Base-by-base conservation (phyloP, 2,113 vertebrate genomes). In the Phasianus colchicus region DNA sequence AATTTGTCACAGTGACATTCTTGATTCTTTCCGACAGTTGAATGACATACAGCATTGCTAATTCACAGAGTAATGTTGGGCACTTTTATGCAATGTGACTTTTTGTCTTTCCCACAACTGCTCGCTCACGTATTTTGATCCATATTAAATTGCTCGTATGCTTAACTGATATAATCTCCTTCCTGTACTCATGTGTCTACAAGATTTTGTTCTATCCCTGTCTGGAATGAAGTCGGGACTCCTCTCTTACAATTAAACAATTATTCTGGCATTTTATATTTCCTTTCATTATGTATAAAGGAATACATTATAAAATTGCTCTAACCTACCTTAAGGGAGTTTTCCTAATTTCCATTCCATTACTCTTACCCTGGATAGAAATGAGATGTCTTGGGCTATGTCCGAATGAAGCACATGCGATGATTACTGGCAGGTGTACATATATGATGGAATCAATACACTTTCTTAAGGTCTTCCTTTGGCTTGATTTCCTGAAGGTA, bases 101-200 rank as follows among this genome's bases (percentile, higher is more conserved):
- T 71, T 86, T 92, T 75, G 89, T 87, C 73, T 83, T 67, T 64
- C 63, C 72, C 69, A 64, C 80, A 93, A 71, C 57, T 86, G 73
- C 40, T 79, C 83, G 52, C 79, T 90, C 90, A 66, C 57, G 38
- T 95, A 85, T 84, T 96, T 90, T 93, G 54, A 72, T 93, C 83
- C 70, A 55, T 95, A 92, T 96, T 94, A 90, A 94, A 94, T 96
- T 94, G 93, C 92, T 93, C 36, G 60, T 92, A 94, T 74, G 58
- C 90, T 87, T 92, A 92, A 64, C 77, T 83, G 88, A 96, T 90
- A 89, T 86, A 94, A 93, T 96, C 91, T 93, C 61, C 69, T 83
- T 91, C 63, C 64, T 87, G 48, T 40, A 86, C 91, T 91, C 76
- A 80, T 93, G 30, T 84, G 76, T 75, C n/a, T 80, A n/a, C 47